A percentile compares a stretch with the other conserved stretches of the same genome.
Conservation (phyloP, 2,113 vertebrate genomes). For the Machaerirhynchus nigripectus region DNA sequence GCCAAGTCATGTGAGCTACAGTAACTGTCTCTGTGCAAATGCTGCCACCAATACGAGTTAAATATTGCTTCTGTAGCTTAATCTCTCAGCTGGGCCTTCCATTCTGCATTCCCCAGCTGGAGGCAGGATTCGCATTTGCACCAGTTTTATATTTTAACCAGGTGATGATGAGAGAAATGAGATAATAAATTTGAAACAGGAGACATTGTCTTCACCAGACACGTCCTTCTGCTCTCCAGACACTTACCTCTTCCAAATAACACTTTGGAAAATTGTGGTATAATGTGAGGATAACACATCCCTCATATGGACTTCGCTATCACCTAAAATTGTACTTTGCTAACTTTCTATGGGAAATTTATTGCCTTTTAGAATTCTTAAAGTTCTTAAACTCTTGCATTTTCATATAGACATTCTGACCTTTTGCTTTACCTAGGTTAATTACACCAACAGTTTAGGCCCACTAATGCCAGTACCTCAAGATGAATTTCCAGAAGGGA, state of each 20-base stretch:
- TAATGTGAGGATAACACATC: neutral
- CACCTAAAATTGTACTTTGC: neutral
- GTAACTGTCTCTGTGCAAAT: neutral
- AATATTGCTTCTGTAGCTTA: neutral
- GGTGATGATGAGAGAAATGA: neutral
- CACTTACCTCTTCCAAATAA: neutral
- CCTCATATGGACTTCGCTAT: neutral
- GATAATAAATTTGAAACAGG: neutral
- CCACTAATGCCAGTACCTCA: neutral
- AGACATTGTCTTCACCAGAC: neutral
- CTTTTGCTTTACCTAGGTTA: slow-evolving; percentile 13
- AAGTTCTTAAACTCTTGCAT: neutral
- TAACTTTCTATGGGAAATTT: neutral
- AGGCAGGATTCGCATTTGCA: neutral
- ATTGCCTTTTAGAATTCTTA: neutral
- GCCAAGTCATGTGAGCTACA: neutral
- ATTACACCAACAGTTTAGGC: neutral
- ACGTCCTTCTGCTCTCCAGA: neutral
- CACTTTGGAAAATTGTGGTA: neutral
- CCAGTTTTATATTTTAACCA: neutral
- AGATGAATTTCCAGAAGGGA: neutral
- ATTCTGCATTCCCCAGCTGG: neutral
- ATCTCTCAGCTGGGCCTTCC: neutral
- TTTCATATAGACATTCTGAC: neutral
- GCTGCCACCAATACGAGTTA: neutral